These are phyloP conservation scores for Menidia beryllina DNA, from an alignment of 2,113 vertebrate genomes.

Conservation along the genomic window DNA sequence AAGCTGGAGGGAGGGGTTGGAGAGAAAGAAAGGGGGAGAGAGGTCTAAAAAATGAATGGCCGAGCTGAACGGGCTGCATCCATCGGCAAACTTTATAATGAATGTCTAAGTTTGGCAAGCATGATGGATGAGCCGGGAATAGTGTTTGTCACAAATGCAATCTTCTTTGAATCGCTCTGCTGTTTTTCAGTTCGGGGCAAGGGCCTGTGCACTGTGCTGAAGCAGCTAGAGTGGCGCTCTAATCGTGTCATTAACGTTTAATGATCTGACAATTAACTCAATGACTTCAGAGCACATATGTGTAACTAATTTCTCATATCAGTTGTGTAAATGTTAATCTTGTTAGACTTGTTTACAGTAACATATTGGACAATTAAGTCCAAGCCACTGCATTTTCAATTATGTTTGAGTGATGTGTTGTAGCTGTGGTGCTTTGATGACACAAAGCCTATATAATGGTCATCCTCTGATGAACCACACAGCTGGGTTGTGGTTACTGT, in stretches of 20 bases:
- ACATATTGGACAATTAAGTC: constrained; percentile 58
- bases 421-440: constrained; percentile 29
- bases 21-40: constrained; percentile 6
- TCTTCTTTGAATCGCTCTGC: constrained; percentile 75
- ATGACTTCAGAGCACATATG: constrained; percentile 38
- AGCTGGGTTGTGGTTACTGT: background rate
- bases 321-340: constrained; percentile 65
- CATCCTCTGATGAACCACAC: background rate
- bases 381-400: constrained; percentile 52
- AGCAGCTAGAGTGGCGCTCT: constrained; percentile 47
- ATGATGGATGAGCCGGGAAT: constrained; percentile 82
- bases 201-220: constrained; percentile 35
- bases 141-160: constrained; percentile 81
- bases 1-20: constrained; percentile 30
- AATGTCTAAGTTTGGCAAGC: constrained; percentile 81
- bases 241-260: constrained; percentile 71
- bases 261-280: constrained; percentile 72
- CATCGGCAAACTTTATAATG: constrained; percentile 83
- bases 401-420: constrained; percentile 57
- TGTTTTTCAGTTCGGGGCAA: constrained; percentile 56
- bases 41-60: constrained; percentile 72
- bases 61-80: constrained; percentile 75
- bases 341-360: constrained; percentile 70
- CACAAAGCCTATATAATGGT: constrained; percentile 16
- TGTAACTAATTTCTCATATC: constrained; percentile 59